Evolutionary conservation across 2,888 invertebrate species (phyloP), one percentile per base, ranked within the genome.

Genomic region (Heliconius cydno): DNA sequence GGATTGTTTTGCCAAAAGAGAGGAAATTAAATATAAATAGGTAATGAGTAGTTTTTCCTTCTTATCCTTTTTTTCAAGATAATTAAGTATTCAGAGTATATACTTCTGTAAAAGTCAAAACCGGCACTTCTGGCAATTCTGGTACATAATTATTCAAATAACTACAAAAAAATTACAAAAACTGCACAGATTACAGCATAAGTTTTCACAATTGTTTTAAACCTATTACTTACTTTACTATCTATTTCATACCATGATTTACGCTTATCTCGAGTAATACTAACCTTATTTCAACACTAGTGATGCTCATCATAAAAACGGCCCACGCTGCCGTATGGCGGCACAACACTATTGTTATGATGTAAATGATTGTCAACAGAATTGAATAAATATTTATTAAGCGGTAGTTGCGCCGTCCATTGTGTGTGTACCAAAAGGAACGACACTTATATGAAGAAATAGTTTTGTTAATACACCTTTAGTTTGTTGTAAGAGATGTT

Each of bases 381-480:
- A 92, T 93, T 91, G 92, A 92, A 94, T 94, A 94, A 94, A 94
- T 94, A 94, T 94, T 94, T 93, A 94, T 92, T 89, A 90, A 87
- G 88, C 88, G 88, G 90, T 87, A 86, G 87, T 87, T 85, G 85
- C 83, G 81, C 89, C 85, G 87, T 85, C 88, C 86, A 94, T 93
- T 92, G 92, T 92, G 84, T 86, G 81, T 80, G 76, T 83, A 83
- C 88, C 85, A 84, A 88, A 89, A 88, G 87, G 86, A 88, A 87
- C 3, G 0, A 85, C 78, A 28, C 28, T 28, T 28, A 84, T 79
- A 84, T 92, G 89, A 88, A 86, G 89, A 88, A 90, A 90, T 85
- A 84, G 84, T 85, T 79, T 79, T 81, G 79, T 82, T 83, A 80
- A 63, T 75, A 67, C 25, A 68, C 77, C 77, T 79, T 78, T 81